Percentiles rank a stretch among this genome's conserved stretches.
Evolutionary conservation across 2,797 vertebrate species (phyloP).

Genomic region (Spinus pinus): DNA sequence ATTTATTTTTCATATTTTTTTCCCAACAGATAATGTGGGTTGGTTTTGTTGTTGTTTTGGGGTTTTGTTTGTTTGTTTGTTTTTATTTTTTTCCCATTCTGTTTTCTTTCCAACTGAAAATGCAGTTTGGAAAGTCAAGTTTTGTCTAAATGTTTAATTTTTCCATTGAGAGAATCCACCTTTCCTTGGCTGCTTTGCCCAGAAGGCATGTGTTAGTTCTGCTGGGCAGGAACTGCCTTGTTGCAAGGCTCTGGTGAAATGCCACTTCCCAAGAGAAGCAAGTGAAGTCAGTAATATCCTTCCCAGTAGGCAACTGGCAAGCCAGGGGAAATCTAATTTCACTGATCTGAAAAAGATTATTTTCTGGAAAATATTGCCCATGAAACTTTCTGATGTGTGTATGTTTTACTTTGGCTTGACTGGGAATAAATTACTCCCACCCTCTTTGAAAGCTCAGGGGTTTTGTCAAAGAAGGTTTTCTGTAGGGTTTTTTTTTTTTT

Average conservation of each 20-base stretch:
- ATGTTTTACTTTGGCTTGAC: background rate
- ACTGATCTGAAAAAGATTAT: background rate
- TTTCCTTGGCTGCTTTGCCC: background rate
- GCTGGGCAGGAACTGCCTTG: background rate
- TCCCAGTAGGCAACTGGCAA: background rate
- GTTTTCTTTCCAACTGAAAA: background rate
- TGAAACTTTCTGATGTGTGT: background rate
- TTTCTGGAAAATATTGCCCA: background rate
- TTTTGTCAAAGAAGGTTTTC: background rate
- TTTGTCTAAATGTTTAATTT: background rate
- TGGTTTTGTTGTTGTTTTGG: background rate
- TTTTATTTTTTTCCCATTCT: accelerated
- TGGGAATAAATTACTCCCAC: background rate
- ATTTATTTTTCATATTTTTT: background rate
- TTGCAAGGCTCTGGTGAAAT: background rate
- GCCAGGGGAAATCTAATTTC: background rate
- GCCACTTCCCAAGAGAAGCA: background rate
- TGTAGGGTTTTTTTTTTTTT: background rate
- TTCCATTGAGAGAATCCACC: background rate
- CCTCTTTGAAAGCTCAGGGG: background rate
- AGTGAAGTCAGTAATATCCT: background rate
- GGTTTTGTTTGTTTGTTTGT: no score
- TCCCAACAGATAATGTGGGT: accelerated
- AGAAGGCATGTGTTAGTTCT: background rate
- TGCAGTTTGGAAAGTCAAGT: background rate